Conservation (phyloP, 2,113 vertebrate genomes). For the Enhydra lutris region DNA sequence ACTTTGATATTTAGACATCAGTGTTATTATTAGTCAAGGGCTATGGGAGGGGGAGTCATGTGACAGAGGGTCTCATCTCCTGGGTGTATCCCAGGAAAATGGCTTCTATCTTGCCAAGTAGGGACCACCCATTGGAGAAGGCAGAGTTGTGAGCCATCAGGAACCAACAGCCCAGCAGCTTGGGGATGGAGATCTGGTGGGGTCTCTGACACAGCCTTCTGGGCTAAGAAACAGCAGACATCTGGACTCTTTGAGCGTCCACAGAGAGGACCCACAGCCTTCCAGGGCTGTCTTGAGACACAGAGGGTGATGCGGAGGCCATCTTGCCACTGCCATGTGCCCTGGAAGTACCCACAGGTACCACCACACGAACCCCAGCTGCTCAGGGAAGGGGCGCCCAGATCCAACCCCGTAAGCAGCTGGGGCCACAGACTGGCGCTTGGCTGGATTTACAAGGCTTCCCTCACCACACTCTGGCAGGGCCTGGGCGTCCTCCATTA, state of each 20-base stretch:
- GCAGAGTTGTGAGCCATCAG: background rate
- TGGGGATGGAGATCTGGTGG: background rate
- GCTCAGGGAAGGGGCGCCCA: accelerated
- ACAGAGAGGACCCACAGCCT: background rate
- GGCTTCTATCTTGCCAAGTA: background rate
- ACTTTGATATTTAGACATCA: background rate
- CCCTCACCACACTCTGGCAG: background rate
- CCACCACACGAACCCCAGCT: background rate
- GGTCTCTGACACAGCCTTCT: background rate
- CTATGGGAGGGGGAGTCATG: accelerated
- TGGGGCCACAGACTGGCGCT: too few relatives aligned
- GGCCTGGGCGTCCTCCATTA: background rate
- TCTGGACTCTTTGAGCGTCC: too few relatives aligned
- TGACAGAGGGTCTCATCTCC: background rate
- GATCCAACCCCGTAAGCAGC: accelerated
- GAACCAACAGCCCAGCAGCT: background rate
- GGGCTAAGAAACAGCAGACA: background rate
- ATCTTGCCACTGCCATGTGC: too few relatives aligned
- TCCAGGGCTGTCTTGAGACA: background rate
- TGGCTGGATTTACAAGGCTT: background rate
- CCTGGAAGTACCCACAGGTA: accelerated
- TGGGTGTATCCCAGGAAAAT: background rate
- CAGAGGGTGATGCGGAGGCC: background rate
- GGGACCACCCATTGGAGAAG: background rate
- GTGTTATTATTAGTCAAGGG: background rate